phyloP scores from a whole-genome alignment of 1,140 invertebrate species.

The Bursaphelenchus mucronatus region DNA sequence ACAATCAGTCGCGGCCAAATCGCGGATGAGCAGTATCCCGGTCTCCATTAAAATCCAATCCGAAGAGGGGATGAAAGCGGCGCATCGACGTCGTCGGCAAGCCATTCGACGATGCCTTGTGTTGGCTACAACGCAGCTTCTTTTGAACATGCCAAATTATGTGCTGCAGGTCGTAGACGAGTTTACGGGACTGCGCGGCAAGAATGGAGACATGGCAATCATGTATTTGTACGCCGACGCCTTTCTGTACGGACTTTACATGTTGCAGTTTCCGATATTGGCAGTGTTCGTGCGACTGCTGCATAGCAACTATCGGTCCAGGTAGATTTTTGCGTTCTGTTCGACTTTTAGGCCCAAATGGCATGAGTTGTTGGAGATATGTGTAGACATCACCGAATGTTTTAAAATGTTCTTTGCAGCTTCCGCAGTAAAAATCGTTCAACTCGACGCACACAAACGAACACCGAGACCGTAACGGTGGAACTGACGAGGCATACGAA shows the following conservation, averaged over 20 bases:
- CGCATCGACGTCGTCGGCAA: slow-evolving; percentile 22
- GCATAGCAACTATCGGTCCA: slow-evolving; percentile 24
- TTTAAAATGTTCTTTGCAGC: too few relatives aligned
- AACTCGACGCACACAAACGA: too few relatives aligned
- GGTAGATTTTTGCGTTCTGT: too few relatives aligned
- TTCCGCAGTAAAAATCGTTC: too few relatives aligned
- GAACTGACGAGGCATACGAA: too few relatives aligned
- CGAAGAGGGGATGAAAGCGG: slow-evolving; percentile 23
- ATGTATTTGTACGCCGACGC: slow-evolving; percentile 26
- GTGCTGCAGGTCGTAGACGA: slow-evolving; percentile 37
- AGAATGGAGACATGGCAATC: slow-evolving; percentile 23
- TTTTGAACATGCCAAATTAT: slow-evolving; percentile 32
- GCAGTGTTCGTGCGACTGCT: slow-evolving; percentile 33
- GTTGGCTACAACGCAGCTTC: slow-evolving; percentile 30
- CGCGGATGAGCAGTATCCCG: slow-evolving; percentile 9
- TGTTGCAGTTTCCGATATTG: slow-evolving; percentile 32
- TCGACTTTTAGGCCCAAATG: too few relatives aligned
- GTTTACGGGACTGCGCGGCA: slow-evolving; percentile 28
- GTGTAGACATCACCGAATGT: too few relatives aligned
- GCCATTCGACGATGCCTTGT: slow-evolving; percentile 31
- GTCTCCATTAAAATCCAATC: slow-evolving; percentile 36
- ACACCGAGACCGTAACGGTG: too few relatives aligned
- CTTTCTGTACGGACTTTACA: slow-evolving; percentile 34
- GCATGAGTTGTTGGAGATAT: too few relatives aligned
- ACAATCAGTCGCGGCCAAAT: slow-evolving; percentile 8